Percentiles rank a stretch among this genome's conserved stretches.
Evolutionary conservation across 2,888 invertebrate species (phyloP).

Genomic region (Spodoptera picta): DNA sequence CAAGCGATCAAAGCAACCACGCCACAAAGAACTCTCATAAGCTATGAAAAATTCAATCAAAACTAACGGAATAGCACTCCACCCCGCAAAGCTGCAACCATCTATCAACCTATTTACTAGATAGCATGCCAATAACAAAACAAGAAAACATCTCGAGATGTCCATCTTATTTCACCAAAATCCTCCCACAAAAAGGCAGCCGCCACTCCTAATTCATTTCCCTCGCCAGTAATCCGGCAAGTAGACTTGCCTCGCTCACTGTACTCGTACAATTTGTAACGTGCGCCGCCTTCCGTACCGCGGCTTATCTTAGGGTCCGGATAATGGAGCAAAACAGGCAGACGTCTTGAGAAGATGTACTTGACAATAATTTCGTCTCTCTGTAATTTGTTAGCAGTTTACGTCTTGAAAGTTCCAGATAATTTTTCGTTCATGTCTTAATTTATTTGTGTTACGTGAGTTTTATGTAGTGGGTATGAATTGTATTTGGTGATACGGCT

Average conservation of each 20-base stretch:
- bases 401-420: conserved; percentile 32
- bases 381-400: conserved; percentile 48
- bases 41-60: too few relatives aligned
- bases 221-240: conserved; percentile 38
- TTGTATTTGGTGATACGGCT: background rate
- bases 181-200: conserved; percentile 9
- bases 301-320: conserved; percentile 47
- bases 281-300: conserved; percentile 25
- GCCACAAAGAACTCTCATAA: too few relatives aligned
- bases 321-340: conserved; percentile 47
- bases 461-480: conserved; percentile 22
- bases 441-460: conserved; percentile 27
- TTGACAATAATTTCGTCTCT: conserved; percentile 44
- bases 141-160: background rate
- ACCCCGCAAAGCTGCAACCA: too few relatives aligned
- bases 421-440: conserved; percentile 14
- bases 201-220: conserved; percentile 23
- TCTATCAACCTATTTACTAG: background rate
- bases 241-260: conserved; percentile 21
- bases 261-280: conserved; percentile 36
- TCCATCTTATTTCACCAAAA: background rate
- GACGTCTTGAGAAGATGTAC: conserved; percentile 44
- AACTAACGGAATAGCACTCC: too few relatives aligned
- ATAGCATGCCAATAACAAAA: background rate
- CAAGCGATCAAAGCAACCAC: too few relatives aligned